A percentile compares a stretch with the other conserved stretches of the same genome.
phyloP scores from a whole-genome alignment of 2,888 invertebrate genomes.

The Ormia ochracea region DNA sequence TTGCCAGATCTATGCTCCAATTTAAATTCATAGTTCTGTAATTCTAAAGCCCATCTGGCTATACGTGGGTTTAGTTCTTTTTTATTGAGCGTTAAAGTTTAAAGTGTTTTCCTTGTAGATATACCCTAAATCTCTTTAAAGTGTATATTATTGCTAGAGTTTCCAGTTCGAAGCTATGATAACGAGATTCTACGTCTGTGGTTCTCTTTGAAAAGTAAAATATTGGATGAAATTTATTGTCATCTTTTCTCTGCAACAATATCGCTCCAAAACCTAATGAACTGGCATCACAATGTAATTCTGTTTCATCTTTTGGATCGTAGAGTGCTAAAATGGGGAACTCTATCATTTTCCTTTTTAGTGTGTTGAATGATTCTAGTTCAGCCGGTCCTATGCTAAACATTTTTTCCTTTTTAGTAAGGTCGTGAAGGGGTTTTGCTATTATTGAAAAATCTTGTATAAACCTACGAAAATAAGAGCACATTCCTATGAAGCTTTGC shows the following conservation, averaged over 20 bases:
- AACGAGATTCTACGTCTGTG: not conserved
- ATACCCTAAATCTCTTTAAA: no score
- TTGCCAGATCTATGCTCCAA: not conserved
- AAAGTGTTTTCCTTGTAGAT: not conserved
- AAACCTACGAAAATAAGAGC: not conserved
- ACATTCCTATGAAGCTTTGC: not conserved
- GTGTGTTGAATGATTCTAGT: no score
- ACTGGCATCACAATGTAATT: no score
- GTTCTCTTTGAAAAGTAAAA: not conserved
- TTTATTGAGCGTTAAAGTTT: not conserved
- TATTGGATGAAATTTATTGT: not conserved
- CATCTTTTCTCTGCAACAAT: not conserved
- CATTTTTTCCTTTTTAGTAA: no score
- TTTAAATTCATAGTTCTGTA: not conserved
- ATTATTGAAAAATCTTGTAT: no score
- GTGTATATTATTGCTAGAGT: not conserved
- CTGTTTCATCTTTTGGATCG: no score
- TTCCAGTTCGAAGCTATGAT: not conserved
- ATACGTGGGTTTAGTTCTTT: not conserved
- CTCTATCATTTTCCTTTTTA: no score
- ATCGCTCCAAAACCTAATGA: no score
- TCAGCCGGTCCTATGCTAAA: no score
- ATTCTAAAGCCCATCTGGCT: not conserved
- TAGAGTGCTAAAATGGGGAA: no score
- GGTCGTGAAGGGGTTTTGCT: no score